These are phyloP conservation scores for Hystrix brachyura DNA, from an alignment of 2,113 vertebrate species.

Conservation along the genomic window DNA sequence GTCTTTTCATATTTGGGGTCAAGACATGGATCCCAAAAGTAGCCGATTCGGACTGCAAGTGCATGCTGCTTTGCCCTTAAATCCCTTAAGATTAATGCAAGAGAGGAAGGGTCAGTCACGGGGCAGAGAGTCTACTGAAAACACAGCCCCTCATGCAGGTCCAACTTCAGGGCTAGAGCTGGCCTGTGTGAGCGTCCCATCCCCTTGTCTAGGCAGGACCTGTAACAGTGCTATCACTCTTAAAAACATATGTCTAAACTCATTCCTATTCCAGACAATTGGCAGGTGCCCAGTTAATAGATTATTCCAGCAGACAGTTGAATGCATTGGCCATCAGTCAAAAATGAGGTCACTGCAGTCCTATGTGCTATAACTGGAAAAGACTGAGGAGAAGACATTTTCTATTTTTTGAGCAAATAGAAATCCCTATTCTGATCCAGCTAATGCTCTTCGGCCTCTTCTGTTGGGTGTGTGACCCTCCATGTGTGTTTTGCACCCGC, in stretches of 20 bases:
- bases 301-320: conserved; percentile 89
- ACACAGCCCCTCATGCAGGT: conserved; percentile 69
- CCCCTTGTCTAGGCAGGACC: conserved; percentile 81
- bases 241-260: conserved; percentile 89
- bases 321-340: conserved; percentile 91
- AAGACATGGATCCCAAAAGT: not conserved
- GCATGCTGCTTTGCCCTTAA: not conserved
- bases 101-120: not conserved
- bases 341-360: conserved; percentile 93
- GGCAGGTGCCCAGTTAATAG: conserved; percentile 92
- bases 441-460: conserved; percentile 65
- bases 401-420: conserved; percentile 83
- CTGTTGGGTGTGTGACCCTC: conserved; percentile 26
- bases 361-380: conserved; percentile 92
- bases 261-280: conserved; percentile 89
- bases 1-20: not conserved
- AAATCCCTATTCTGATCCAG: not conserved
- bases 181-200: conserved; percentile 77
- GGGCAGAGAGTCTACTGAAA: not conserved
- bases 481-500: conserved; percentile 85
- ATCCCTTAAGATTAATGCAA: not conserved
- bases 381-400: conserved; percentile 88
- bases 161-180: conserved; percentile 71
- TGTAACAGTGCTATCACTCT: conserved; percentile 90
- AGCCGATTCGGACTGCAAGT: not conserved